phyloP scores from a whole-genome alignment of 2,888 invertebrate genomes.

The Ischnus inquisitorius region DNA sequence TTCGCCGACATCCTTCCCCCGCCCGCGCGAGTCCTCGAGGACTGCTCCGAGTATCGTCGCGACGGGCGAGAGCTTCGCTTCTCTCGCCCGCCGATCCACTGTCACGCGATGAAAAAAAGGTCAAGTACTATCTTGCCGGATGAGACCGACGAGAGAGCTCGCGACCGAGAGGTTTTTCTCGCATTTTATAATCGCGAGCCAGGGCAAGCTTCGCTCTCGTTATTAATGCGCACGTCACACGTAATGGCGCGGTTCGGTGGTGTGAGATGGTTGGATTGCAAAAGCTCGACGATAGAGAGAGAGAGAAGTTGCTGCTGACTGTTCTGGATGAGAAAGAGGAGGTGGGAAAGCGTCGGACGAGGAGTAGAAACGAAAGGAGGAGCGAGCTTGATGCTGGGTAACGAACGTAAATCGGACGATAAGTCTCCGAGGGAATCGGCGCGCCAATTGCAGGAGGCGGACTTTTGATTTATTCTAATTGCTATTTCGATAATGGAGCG shows the following conservation, averaged over 20 bases:
- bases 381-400: conserved; percentile 69
- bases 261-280: conserved; percentile 3
- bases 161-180: conserved; percentile 63
- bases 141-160: conserved; percentile 58
- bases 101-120: conserved; percentile 70
- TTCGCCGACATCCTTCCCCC: background rate
- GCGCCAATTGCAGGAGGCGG: conserved; percentile 78
- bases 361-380: conserved; percentile 53
- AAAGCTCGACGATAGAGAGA: background rate
- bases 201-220: conserved; percentile 61
- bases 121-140: conserved; percentile 68
- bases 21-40: conserved; percentile 52
- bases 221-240: conserved; percentile 71
- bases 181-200: conserved; percentile 68
- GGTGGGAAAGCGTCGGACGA: conserved; percentile 27
- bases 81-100: conserved; percentile 58
- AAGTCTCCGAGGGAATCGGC: conserved; percentile 75
- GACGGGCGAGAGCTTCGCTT: conserved; percentile 59
- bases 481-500: conserved; percentile 84
- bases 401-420: conserved; percentile 73
- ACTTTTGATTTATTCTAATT: conserved; percentile 85
- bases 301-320: conserved; percentile 66
- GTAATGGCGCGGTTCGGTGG: conserved; percentile 60
- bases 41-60: conserved; percentile 46
- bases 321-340: conserved; percentile 62